Evolutionary conservation across 2,888 invertebrate species (phyloP).

Genomic region (Alcis repandata): DNA sequence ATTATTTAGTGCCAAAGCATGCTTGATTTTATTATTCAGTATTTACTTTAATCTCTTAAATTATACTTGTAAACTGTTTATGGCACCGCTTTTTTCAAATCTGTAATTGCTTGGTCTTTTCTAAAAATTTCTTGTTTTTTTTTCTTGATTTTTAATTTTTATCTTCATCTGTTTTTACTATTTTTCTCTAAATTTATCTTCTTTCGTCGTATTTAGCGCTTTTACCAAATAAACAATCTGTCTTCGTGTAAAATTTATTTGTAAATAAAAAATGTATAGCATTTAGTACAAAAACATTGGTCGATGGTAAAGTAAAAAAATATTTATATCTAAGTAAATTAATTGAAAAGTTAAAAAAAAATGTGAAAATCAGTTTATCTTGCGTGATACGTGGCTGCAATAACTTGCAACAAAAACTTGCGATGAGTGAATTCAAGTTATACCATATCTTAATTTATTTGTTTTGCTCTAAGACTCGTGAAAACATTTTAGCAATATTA

Average conservation of each 20-base stretch:
- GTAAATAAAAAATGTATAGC: conserved; percentile 75
- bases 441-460: conserved; percentile 18
- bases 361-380: conserved; percentile 53
- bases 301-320: conserved; percentile 68
- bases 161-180: conserved; percentile 1
- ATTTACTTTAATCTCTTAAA: background rate
- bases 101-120: too few relatives aligned
- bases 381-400: conserved; percentile 43
- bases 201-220: conserved; percentile 67
- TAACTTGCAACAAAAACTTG: conserved; percentile 34
- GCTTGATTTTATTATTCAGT: background rate
- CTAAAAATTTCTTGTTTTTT: too few relatives aligned
- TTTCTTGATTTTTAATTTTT: background rate
- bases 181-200: conserved; percentile 39
- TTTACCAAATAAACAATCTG: conserved; percentile 78
- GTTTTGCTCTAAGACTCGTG: conserved; percentile 26
- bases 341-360: conserved; percentile 55
- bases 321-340: conserved; percentile 49
- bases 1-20: conserved; percentile 7
- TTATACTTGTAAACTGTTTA: background rate
- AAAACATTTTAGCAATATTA: background rate
- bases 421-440: conserved; percentile 18
- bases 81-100: background rate
- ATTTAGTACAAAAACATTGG: conserved; percentile 83
- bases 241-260: conserved; percentile 68